These are phyloP conservation scores for Tupiocoris notatus DNA, from an alignment of 2,888 invertebrate species.

Conservation along the genomic window DNA sequence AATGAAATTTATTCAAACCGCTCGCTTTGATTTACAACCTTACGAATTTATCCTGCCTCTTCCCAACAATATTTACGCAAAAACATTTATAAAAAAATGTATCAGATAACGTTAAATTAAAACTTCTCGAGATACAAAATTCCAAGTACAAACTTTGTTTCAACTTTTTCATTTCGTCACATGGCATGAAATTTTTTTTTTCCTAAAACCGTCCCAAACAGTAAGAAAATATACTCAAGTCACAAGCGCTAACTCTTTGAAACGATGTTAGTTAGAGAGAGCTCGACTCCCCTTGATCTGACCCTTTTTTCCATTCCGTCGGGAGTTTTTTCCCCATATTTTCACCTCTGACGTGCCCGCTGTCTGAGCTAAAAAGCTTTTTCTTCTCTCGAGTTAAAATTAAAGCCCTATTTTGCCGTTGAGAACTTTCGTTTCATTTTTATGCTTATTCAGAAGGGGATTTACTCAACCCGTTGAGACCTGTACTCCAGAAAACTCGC, in stretches of 20 bases:
- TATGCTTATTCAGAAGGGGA: background rate
- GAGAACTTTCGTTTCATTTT: background rate
- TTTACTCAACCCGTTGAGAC: background rate
- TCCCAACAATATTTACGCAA: too few relatives aligned
- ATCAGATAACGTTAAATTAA: too few relatives aligned
- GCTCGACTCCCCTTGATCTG: background rate
- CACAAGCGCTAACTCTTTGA: background rate
- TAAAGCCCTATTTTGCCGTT: background rate
- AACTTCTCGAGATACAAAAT: too few relatives aligned
- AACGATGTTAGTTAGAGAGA: background rate
- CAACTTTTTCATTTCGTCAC: too few relatives aligned
- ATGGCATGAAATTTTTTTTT: too few relatives aligned
- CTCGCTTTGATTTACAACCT: too few relatives aligned
- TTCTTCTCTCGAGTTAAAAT: background rate
- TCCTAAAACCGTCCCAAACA: background rate
- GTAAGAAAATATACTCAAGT: background rate
- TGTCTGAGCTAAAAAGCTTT: background rate
- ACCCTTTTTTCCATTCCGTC: background rate
- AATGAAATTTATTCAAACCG: too few relatives aligned
- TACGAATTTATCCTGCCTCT: too few relatives aligned
- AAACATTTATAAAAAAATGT: too few relatives aligned
- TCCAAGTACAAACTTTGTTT: too few relatives aligned
- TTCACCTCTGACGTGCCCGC: background rate
- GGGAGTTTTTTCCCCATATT: background rate
- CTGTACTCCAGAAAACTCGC: background rate